Evolutionary conservation across 2,797 vertebrate genomes (phyloP).

Genomic region (Chrosomus eos): DNA sequence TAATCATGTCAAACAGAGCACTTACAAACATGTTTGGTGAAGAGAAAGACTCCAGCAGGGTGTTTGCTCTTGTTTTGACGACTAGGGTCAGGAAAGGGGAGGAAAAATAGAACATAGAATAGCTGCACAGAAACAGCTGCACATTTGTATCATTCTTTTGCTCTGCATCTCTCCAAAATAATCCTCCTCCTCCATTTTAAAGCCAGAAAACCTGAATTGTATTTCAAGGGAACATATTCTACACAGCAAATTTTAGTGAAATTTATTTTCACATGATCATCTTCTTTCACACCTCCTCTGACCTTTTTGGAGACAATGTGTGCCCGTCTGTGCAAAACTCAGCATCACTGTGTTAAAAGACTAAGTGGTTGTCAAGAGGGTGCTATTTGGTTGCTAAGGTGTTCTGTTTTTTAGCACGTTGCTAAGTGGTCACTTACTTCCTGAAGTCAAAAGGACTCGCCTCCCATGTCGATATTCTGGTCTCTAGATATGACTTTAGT

Average conservation of each 20-base stretch:
- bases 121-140: conserved; percentile 26
- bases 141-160: conserved; percentile 29
- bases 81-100: background rate
- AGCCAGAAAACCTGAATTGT: background rate
- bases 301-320: background rate
- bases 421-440: background rate
- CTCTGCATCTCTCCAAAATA: background rate
- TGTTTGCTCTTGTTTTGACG: conserved; percentile 26
- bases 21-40: background rate
- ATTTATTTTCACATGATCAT: background rate
- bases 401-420: background rate
- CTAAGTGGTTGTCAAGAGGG: background rate
- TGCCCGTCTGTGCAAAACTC: background rate
- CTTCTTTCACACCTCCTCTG: background rate
- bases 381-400: background rate
- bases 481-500: background rate
- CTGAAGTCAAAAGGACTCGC: background rate
- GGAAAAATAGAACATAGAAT: conserved; percentile 1
- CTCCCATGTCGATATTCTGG: background rate
- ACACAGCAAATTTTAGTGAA: background rate
- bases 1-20: background rate
- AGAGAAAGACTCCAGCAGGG: background rate
- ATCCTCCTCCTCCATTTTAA: background rate
- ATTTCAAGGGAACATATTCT: background rate
- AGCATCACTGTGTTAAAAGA: background rate